Evolutionary conservation across 2,797 vertebrate genomes (phyloP).

Genomic region (Borostomias antarcticus): DNA sequence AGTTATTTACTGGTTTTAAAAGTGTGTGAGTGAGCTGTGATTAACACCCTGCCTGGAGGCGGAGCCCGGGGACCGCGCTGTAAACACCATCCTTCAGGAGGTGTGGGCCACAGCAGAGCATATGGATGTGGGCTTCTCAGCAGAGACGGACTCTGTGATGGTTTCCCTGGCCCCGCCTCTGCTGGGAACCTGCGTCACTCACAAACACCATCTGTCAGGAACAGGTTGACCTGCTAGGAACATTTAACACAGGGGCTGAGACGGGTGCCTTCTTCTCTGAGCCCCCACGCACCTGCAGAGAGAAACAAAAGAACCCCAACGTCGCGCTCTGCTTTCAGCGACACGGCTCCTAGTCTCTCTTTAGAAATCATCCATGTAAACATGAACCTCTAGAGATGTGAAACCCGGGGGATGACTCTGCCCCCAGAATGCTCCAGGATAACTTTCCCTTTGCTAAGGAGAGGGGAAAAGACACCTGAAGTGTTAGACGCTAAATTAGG

Average conservation of each 20-base stretch:
- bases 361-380: conserved; percentile 58
- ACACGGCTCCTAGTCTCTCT: conserved; percentile 42
- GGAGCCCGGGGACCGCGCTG: conserved; percentile 71
- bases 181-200: conserved; percentile 82
- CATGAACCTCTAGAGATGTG: conserved; percentile 41
- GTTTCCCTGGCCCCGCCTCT: conserved; percentile 78
- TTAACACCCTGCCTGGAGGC: conserved; percentile 63
- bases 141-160: conserved; percentile 72
- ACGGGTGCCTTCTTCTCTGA: conserved; percentile 45
- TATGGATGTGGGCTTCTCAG: conserved; percentile 77
- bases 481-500: conserved; percentile 83
- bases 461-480: conserved; percentile 81
- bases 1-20: conserved; percentile 66
- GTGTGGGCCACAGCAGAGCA: conserved; percentile 82
- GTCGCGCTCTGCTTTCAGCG: conserved; percentile 25
- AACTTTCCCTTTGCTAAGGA: conserved; percentile 71
- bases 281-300: conserved; percentile 55
- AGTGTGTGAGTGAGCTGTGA: conserved; percentile 67
- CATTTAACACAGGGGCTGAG: conserved; percentile 68
- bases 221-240: conserved; percentile 67
- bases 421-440: conserved; percentile 65
- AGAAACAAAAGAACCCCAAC: conserved; percentile 42
- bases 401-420: conserved; percentile 48
- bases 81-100: conserved; percentile 79
- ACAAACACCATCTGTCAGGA: conserved; percentile 88